These are phyloP conservation scores for Chrysemys picta DNA, from an alignment of 2,113 vertebrate species.

Conservation along the genomic window DNA sequence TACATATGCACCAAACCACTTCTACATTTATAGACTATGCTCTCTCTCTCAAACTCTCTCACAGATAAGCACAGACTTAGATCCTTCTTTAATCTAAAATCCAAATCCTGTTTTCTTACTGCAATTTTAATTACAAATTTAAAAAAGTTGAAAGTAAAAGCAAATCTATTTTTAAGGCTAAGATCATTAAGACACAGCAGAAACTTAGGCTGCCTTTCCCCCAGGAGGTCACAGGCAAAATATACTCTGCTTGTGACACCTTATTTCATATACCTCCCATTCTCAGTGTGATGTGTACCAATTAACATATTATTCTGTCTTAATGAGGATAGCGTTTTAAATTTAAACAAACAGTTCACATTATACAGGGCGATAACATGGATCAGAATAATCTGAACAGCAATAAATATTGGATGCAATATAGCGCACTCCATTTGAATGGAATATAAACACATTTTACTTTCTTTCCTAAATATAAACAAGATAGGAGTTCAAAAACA, in stretches of 20 bases:
- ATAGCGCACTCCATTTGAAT: neutral
- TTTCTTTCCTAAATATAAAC: neutral
- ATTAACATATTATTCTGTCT: neutral
- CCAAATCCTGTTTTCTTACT: neutral
- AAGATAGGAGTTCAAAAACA: neutral
- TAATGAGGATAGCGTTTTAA: conserved; percentile 8
- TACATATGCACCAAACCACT: neutral
- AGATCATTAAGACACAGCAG: neutral
- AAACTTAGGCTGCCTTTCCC: neutral
- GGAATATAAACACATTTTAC: neutral
- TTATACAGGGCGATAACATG: neutral
- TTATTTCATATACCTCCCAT: neutral
- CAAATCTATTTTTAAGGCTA: conserved; percentile 5
- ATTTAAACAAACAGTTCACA: neutral
- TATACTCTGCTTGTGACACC: neutral
- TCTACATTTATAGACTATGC: neutral
- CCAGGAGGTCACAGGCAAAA: neutral
- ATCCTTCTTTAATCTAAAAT: neutral
- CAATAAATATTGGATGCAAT: neutral
- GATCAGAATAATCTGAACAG: neutral
- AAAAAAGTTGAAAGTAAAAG: neutral
- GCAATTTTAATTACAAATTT: conserved; percentile 12
- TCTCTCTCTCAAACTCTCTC: neutral
- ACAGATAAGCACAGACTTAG: neutral
- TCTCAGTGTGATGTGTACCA: neutral